These are phyloP conservation scores for Morone chrysops DNA, from an alignment of 2,113 vertebrate genomes.

Conservation along the genomic window DNA sequence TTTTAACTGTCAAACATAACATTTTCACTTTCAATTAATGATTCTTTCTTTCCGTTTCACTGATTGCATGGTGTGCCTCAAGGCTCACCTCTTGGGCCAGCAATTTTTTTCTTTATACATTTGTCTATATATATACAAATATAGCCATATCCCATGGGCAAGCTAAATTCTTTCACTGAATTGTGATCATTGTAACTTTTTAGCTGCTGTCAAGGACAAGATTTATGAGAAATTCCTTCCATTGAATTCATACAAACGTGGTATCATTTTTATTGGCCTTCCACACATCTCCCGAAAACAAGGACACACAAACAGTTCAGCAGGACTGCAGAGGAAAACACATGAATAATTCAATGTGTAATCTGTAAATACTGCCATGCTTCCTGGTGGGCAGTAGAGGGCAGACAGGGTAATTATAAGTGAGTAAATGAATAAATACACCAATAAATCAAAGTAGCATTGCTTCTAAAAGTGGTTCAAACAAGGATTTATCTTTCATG, in stretches of 20 bases:
- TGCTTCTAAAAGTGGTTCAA: not conserved
- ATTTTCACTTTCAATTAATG: conserved; percentile 32
- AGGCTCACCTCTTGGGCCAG: conserved; percentile 45
- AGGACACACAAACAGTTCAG: conserved; percentile 11
- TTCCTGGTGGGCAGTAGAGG: conserved; percentile 5
- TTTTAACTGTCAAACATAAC: conserved; percentile 58
- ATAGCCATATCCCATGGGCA: not conserved
- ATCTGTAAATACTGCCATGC: conserved; percentile 21
- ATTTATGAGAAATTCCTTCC: not conserved
- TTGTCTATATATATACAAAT: conserved; percentile 15
- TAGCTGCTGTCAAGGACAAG: not conserved
- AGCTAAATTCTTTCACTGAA: not conserved
- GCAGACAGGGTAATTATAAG: not conserved
- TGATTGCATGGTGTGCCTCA: conserved; percentile 41
- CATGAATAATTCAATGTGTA: conserved; percentile 29
- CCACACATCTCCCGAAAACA: conserved; percentile 11
- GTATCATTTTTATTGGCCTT: not conserved
- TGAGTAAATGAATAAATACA: not conserved
- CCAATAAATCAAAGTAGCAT: not conserved
- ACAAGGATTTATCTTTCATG: not conserved
- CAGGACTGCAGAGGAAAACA: not conserved
- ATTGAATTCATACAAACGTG: not conserved
- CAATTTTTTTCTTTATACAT: conserved; percentile 8
- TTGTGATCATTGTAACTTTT: conserved; percentile 1
- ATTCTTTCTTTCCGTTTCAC: conserved; percentile 4